These are phyloP conservation scores for Ceratosolen solmsi DNA, from an alignment of 1,140 invertebrate genomes.

Conservation along the genomic window DNA sequence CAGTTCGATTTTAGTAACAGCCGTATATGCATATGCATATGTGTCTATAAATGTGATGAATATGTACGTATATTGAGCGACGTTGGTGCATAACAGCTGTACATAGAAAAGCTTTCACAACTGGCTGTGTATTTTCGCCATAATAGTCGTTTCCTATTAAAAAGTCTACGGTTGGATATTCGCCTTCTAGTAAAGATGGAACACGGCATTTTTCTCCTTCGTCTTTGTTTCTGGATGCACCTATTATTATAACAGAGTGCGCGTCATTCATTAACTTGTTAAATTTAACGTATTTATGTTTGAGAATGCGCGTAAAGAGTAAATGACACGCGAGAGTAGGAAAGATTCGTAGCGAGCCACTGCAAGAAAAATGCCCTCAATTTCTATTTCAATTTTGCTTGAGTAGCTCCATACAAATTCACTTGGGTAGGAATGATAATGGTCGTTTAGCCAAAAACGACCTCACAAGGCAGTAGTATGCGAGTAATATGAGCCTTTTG, in stretches of 20 bases:
- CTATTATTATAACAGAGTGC: background rate
- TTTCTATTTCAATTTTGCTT: conserved; percentile 21
- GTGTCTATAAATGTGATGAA: background rate
- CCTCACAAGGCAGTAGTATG: background rate
- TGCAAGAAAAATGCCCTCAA: conserved; percentile 20
- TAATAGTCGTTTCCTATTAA: conserved; percentile 11
- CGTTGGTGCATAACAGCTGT: background rate
- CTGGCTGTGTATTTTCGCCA: background rate
- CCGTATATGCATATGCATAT: background rate
- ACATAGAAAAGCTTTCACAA: conserved; percentile 31
- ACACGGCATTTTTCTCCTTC: background rate
- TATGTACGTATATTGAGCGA: background rate
- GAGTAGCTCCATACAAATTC: background rate
- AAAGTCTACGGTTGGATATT: background rate
- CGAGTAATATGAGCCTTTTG: conserved; percentile 1
- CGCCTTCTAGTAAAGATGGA: background rate
- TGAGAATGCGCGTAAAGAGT: background rate
- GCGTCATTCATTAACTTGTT: background rate
- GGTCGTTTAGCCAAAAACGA: background rate
- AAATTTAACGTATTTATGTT: background rate
- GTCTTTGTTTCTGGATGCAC: background rate
- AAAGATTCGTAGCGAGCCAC: background rate
- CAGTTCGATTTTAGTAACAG: background rate
- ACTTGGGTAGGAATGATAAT: background rate
- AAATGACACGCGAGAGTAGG: background rate